Evolutionary conservation across 2,113 vertebrate genomes (phyloP).

Genomic region (Tretioscincus oriximinensis): DNA sequence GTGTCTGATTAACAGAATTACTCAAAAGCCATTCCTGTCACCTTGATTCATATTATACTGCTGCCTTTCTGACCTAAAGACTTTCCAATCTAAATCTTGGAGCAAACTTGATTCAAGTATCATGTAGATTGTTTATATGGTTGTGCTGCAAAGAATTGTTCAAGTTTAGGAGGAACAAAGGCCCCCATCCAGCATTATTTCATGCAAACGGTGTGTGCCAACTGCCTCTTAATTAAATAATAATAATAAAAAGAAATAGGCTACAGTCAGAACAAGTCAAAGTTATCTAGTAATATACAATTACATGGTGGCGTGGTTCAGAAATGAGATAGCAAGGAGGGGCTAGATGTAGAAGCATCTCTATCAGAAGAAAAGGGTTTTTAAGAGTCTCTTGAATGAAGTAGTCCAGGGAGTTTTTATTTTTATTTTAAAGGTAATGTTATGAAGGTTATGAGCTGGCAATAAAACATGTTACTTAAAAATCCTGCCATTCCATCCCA

Average conservation of each 20-base stretch:
- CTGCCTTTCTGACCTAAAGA: constrained; percentile 27
- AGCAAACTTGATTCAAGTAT: not conserved
- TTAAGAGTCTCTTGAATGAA: not conserved
- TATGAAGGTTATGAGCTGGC: constrained; percentile 1
- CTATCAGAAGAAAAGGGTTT: not conserved
- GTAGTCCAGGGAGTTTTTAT: not conserved
- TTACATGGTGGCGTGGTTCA: constrained; percentile 26
- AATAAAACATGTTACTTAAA: not conserved
- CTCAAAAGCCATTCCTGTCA: constrained; percentile 71
- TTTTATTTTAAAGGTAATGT: not conserved
- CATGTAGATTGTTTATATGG: constrained; percentile 28
- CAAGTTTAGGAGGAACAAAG: not conserved
- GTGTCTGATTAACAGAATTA: constrained; percentile 81
- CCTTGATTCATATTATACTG: constrained; percentile 67
- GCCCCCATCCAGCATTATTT: not conserved
- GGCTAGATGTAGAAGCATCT: not conserved
- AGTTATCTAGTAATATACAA: constrained; percentile 22
- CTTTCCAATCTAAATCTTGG: not conserved
- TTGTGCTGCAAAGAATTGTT: constrained; percentile 1
- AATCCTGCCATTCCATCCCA: not conserved
- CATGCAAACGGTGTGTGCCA: not conserved
- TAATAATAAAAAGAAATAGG: constrained; percentile 1
- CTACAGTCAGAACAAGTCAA: constrained; percentile 12
- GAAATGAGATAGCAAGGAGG: constrained; percentile 10
- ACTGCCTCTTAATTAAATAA: constrained; percentile 26